phyloP scores from a whole-genome alignment of 1,140 invertebrate genomes.

The Pogonognathellus flavescens region DNA sequence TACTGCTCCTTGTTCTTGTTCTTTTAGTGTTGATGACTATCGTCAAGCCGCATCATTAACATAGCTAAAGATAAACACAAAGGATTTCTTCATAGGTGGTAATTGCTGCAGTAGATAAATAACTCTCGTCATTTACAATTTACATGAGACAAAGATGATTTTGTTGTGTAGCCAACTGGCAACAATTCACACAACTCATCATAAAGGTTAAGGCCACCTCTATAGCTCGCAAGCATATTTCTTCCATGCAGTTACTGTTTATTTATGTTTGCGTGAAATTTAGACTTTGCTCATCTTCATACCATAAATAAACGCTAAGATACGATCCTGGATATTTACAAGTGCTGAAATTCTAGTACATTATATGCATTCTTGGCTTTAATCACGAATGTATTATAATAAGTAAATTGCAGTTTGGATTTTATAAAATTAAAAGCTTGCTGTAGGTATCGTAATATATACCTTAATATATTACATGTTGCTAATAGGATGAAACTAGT shows the following conservation, averaged over 20 bases:
- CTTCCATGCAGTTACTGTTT: background rate
- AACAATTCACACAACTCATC: background rate
- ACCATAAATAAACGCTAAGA: background rate
- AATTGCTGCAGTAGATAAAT: constrained; percentile 48
- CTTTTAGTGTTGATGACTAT: background rate
- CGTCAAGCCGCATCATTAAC: constrained; percentile 1
- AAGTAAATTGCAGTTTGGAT: no score
- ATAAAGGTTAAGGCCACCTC: constrained; percentile 32
- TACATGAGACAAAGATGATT: background rate
- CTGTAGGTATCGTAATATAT: no score
- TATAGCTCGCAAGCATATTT: background rate
- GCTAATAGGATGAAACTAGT: no score
- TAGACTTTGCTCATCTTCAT: background rate
- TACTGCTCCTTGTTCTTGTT: background rate
- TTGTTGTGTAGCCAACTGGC: constrained; percentile 32
- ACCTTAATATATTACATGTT: no score
- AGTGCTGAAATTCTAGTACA: no score
- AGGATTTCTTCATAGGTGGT: constrained; percentile 32
- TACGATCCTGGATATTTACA: background rate
- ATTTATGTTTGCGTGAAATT: background rate
- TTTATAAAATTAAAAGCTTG: no score
- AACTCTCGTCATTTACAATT: background rate
- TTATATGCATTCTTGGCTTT: no score
- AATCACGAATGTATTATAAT: no score
- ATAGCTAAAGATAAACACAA: constrained; percentile 10